A percentile compares a stretch with the other conserved stretches of the same genome.
Evolutionary conservation across 2,888 invertebrate species (phyloP).

Genomic region (Steinernema scapterisci): DNA sequence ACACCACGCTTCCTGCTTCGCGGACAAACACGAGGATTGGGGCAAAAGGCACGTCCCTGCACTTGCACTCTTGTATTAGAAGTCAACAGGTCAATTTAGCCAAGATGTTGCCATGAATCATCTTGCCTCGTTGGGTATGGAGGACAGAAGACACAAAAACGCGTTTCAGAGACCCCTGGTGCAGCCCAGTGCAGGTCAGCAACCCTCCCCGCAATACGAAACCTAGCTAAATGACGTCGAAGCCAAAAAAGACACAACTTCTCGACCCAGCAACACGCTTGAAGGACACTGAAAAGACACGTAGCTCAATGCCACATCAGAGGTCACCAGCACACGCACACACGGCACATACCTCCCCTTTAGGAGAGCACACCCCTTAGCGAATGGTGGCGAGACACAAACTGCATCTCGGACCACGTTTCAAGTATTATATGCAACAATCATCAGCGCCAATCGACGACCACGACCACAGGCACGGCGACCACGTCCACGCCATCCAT

Average conservation of each 20-base stretch:
- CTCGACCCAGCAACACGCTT: neutral
- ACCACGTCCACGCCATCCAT: constrained; percentile 14
- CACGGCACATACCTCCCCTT: neutral
- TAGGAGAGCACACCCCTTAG: too few species aligned
- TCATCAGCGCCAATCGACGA: neutral
- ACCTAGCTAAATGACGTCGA: neutral
- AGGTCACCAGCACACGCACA: constrained; percentile 2
- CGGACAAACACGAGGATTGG: neutral
- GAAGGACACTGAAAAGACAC: constrained; percentile 21
- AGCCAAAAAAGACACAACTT: constrained; percentile 10
- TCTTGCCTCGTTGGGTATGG: too few species aligned
- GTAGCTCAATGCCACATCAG: constrained; percentile 31
- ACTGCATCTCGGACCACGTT: constrained; percentile 1
- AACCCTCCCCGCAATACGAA: too few species aligned
- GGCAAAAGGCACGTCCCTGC: neutral
- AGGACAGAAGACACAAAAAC: too few species aligned
- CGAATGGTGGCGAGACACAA: constrained; percentile 11
- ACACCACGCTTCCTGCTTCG: too few species aligned
- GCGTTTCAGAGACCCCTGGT: too few species aligned
- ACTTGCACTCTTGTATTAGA: too few species aligned
- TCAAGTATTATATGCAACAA: constrained; percentile 28
- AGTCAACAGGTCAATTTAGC: too few species aligned
- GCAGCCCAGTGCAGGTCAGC: too few species aligned
- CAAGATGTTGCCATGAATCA: too few species aligned
- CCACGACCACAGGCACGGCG: too few species aligned